Evolutionary conservation across 2,888 invertebrate species (phyloP).

Genomic region (Diarsia mendica): DNA sequence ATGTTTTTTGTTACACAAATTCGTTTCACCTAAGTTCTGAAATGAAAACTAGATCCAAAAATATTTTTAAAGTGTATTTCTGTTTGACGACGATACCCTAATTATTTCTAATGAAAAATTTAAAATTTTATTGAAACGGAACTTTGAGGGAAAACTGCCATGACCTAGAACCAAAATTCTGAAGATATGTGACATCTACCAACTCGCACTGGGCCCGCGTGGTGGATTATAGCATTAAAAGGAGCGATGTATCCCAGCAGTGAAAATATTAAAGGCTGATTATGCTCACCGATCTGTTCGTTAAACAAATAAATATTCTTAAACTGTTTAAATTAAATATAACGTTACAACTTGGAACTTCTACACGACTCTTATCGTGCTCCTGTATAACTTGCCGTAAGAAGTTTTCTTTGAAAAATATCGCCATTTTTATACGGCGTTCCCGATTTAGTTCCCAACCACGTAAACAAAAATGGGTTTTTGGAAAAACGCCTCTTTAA

Average conservation of each 20-base stretch:
- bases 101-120: background rate
- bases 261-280: too few species aligned
- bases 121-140: too few species aligned
- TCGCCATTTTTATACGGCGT: background rate
- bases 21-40: too few species aligned
- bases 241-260: background rate
- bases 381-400: constrained; percentile 8
- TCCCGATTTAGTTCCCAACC: background rate
- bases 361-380: background rate
- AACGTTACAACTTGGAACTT: background rate
- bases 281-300: background rate
- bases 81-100: background rate
- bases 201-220: too few species aligned
- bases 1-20: too few species aligned
- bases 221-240: too few species aligned
- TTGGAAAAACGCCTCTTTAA: background rate
- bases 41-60: too few species aligned
- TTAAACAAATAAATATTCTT: background rate
- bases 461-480: background rate
- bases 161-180: too few species aligned
- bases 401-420: constrained; percentile 29
- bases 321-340: background rate
- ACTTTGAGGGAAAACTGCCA: too few species aligned
- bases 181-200: too few species aligned
- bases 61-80: background rate